phyloP scores from a whole-genome alignment of 2,113 vertebrate species.

The Etheostoma spectabile region DNA sequence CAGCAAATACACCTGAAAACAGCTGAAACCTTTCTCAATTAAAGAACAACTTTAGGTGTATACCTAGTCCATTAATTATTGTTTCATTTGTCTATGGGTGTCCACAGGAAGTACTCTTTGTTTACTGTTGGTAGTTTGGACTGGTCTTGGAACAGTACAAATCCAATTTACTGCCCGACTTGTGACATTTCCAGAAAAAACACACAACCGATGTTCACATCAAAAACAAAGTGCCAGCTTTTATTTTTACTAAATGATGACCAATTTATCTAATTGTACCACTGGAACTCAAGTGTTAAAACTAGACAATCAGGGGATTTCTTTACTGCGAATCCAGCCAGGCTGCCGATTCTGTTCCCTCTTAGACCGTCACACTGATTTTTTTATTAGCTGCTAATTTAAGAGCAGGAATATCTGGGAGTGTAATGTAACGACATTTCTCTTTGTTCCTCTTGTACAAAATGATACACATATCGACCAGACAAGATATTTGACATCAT shows the following conservation, averaged over 20 bases:
- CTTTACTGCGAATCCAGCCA: constrained; percentile 2
- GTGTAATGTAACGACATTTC: no score
- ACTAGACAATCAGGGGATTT: background rate
- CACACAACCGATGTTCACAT: background rate
- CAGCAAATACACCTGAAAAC: background rate
- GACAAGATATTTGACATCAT: background rate
- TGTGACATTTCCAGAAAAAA: background rate
- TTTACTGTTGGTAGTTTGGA: background rate
- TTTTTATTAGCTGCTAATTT: constrained; percentile 23
- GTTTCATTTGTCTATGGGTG: background rate
- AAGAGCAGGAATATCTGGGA: background rate
- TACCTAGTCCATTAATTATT: background rate
- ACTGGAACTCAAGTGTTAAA: background rate
- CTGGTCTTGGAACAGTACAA: background rate
- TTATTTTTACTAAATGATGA: background rate
- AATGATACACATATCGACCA: background rate
- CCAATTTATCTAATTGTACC: background rate
- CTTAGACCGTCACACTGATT: background rate
- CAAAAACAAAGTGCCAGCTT: background rate
- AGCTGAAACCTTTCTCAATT: background rate
- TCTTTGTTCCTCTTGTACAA: background rate
- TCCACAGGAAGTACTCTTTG: background rate
- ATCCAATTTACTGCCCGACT: background rate
- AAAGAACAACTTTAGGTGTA: background rate
- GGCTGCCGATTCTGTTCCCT: constrained; percentile 2